Base-by-base conservation (phyloP, 2,113 vertebrate species). In the Orientallactaga bullata region DNA sequence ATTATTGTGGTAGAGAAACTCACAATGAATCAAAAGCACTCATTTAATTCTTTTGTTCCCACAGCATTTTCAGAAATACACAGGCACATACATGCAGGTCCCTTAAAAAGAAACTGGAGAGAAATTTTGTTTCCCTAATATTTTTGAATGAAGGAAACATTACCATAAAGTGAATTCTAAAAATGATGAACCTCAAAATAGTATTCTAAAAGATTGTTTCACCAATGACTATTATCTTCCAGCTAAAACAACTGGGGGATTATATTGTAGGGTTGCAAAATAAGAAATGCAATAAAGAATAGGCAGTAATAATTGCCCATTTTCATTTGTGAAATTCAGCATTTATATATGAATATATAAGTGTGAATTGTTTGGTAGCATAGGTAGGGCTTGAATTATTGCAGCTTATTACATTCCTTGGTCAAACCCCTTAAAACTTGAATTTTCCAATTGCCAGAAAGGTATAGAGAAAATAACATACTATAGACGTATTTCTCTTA, bases 301-400 rank as follows among this genome's bases (percentile, higher is more conserved):
- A 93, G 4, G 10, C 2, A 58, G 51, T 23, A 66, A 63, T 30
- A 74, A 35, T 3, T 90, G 37, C 18, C 28, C 23, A 2, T 61
- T 3, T 7, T 7, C 1, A 79, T n/a, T 71, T 39, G 1, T 58
- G 58, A 89, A 37, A 84, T 72, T 58, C 55, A 42, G 65, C 24
- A 77, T 16, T 5, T 58, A 6, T 47, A 1, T n/a, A 23, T 13
- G 47, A 86, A n/a, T 12, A 42, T 39, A 3, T 82, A 51, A 84
- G 12, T 37, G 23, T 84, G 4, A 7, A 13, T 12, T 58, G 3
- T 71, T 65, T 55, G 12, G 20, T 83, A 47, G 30, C 51, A 82
- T 32, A 39, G 71, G 65, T 6, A 91, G 39, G 47, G 15, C 73
- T 95, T 88, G 51, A 81, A 51, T 78, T 72, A 63, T 87, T 72